phyloP scores from a whole-genome alignment of 2,113 vertebrate genomes.

The Pluvialis apricaria region DNA sequence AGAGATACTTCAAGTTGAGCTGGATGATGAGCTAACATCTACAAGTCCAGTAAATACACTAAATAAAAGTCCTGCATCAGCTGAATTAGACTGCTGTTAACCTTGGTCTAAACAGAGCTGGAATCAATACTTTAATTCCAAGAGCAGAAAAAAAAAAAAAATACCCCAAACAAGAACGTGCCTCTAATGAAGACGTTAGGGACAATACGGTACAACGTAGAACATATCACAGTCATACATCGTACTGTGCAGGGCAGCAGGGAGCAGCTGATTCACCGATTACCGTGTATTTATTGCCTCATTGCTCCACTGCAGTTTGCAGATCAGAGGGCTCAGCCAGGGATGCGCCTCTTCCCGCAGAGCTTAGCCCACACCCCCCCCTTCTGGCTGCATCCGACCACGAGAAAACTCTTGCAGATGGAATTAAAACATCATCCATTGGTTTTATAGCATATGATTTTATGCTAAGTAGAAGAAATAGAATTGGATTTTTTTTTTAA shows the following conservation, averaged over 20 bases:
- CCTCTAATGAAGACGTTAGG: background rate
- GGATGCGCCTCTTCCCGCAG: background rate
- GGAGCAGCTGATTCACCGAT: background rate
- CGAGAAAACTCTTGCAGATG: background rate
- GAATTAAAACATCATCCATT: background rate
- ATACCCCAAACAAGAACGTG: background rate
- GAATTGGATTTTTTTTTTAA: background rate
- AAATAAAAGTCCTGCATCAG: background rate
- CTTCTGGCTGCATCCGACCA: constrained; percentile 58
- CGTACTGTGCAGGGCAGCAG: background rate
- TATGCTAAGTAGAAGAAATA: background rate
- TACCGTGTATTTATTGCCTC: background rate
- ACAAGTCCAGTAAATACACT: background rate
- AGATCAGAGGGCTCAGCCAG: background rate
- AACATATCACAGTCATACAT: background rate
- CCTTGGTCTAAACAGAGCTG: background rate
- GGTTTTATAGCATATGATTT: background rate
- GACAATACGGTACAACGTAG: background rate
- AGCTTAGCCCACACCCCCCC: constrained; percentile 54
- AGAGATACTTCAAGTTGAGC: background rate
- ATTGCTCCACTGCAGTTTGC: background rate
- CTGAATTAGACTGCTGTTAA: background rate
- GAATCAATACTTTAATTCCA: background rate
- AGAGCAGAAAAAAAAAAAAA: background rate
- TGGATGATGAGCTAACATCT: background rate